Evolutionary conservation across 2,888 invertebrate genomes (phyloP).

Genomic region (Panopea generosa): DNA sequence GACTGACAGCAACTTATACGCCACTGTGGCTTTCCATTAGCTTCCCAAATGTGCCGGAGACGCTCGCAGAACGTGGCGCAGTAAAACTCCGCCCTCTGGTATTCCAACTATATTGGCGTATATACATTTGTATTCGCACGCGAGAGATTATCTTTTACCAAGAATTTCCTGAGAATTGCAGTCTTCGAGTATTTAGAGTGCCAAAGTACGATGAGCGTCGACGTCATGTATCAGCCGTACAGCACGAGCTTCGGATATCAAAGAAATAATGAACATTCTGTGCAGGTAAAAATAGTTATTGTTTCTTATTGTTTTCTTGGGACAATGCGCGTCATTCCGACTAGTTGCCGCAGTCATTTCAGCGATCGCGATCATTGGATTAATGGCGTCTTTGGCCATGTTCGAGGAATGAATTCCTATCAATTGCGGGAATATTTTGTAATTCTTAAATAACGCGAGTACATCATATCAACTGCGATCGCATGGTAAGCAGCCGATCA

Average conservation of each 20-base stretch:
- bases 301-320: slow-evolving; percentile 50
- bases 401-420: slow-evolving; percentile 51
- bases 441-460: slow-evolving; percentile 39
- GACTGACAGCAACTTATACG: slow-evolving; percentile 58
- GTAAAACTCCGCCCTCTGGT: slow-evolving; percentile 60
- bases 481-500: neutral
- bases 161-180: slow-evolving; percentile 65
- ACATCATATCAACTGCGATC: slow-evolving; percentile 11
- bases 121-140: slow-evolving; percentile 65
- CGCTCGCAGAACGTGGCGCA: slow-evolving; percentile 5
- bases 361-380: slow-evolving; percentile 19
- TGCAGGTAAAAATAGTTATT: slow-evolving; percentile 61
- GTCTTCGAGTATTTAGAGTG: slow-evolving; percentile 60
- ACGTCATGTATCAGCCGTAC: slow-evolving; percentile 78
- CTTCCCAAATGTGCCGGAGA: slow-evolving; percentile 7
- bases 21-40: slow-evolving; percentile 20
- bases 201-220: slow-evolving; percentile 68
- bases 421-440: slow-evolving; percentile 45
- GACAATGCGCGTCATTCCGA: slow-evolving; percentile 44
- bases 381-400: slow-evolving; percentile 39
- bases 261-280: slow-evolving; percentile 63
- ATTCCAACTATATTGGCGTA: slow-evolving; percentile 58
- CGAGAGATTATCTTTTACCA: slow-evolving; percentile 62
- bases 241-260: slow-evolving; percentile 75
- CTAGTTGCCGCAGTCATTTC: slow-evolving; percentile 27